Evolutionary conservation across 2,113 vertebrate genomes (phyloP).

Genomic region (Cheilinus undulatus): DNA sequence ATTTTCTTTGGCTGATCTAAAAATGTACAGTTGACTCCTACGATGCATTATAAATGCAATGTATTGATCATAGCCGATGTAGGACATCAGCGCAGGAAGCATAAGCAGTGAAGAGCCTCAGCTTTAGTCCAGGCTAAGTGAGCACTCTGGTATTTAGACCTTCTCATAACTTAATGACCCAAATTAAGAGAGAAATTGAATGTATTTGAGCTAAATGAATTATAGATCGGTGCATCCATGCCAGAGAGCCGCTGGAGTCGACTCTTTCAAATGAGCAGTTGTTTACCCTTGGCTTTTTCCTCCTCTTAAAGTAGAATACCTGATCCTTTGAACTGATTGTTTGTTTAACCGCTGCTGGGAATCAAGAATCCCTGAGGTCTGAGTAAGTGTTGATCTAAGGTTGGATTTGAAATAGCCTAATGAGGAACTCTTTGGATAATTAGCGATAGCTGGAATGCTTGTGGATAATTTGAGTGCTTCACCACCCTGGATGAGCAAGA

Average conservation of each 20-base stretch:
- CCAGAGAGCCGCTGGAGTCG: constrained; percentile 66
- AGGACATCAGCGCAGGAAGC: constrained; percentile 20
- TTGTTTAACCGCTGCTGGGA: constrained; percentile 86
- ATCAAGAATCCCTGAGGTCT: constrained; percentile 83
- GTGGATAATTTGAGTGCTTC: constrained; percentile 85
- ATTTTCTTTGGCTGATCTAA: neutral
- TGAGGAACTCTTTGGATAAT: constrained; percentile 86
- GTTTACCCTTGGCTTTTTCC: constrained; percentile 80
- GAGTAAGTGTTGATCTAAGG: constrained; percentile 86
- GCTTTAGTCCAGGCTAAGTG: constrained; percentile 23
- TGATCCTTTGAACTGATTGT: constrained; percentile 86
- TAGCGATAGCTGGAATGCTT: constrained; percentile 82
- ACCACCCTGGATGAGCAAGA: constrained; percentile 67
- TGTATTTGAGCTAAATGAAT: constrained; percentile 71
- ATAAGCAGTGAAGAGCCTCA: constrained; percentile 2
- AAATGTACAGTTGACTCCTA: neutral
- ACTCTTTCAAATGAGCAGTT: constrained; percentile 83
- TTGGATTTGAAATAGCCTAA: constrained; percentile 86
- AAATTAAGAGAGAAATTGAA: constrained; percentile 63
- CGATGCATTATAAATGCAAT: constrained; percentile 5
- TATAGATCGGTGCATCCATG: constrained; percentile 66
- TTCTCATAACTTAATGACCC: constrained; percentile 67
- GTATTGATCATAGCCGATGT: constrained; percentile 10
- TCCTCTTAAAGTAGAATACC: constrained; percentile 81
- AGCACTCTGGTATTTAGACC: constrained; percentile 43